A percentile compares a stretch with the other conserved stretches of the same genome.
These are phyloP conservation scores for Aspidiotus rigidus DNA, from an alignment of 2,888 invertebrate species.

Conservation along the genomic window DNA sequence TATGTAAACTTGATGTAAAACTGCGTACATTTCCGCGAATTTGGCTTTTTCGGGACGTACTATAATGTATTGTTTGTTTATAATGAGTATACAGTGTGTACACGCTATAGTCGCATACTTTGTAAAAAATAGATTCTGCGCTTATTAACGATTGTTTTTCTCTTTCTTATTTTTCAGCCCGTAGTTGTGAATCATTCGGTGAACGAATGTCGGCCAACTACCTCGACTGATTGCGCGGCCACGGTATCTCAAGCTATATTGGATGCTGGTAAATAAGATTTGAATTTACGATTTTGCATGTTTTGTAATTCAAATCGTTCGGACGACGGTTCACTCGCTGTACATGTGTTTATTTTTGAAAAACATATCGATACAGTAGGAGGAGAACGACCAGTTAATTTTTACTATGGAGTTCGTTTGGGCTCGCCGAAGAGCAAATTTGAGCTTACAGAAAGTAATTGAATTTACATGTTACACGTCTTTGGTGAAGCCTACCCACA, in stretches of 20 bases:
- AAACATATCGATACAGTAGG: neutral
- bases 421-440: neutral
- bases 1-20: no score
- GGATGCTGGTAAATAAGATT: slow-evolving; percentile 20
- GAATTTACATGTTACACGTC: no score
- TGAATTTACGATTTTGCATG: neutral
- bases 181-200: slow-evolving; percentile 16
- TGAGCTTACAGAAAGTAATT: no score
- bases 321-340: neutral
- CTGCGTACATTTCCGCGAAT: no score
- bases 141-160: neutral
- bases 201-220: slow-evolving; percentile 13
- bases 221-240: slow-evolving; percentile 16
- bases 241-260: slow-evolving; percentile 21
- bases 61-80: no score
- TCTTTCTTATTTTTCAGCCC: slow-evolving; percentile 11
- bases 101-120: no score
- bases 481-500: no score
- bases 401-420: neutral
- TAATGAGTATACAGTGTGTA: no score
- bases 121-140: no score
- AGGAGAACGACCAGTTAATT: neutral
- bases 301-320: neutral
- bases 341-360: neutral
- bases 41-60: no score